phyloP scores from a whole-genome alignment of 2,797 vertebrate genomes.

The Psittacula derbiana region DNA sequence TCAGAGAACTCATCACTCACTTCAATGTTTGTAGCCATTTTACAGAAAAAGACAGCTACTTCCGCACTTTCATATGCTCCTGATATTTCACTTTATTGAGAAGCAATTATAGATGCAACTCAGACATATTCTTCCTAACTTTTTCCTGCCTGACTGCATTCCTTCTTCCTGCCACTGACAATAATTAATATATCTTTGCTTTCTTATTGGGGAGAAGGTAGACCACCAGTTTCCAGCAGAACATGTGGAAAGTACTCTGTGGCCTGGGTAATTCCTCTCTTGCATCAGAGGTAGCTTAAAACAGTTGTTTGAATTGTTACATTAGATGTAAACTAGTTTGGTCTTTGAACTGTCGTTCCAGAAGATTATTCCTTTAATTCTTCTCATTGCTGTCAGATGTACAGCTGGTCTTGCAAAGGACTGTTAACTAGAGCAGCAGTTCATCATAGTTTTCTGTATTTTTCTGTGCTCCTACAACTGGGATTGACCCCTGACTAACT shows the following conservation, averaged over 20 bases:
- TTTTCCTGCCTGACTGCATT: background rate
- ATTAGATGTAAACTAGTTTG: background rate
- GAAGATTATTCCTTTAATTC: background rate
- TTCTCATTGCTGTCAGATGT: background rate
- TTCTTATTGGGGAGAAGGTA: background rate
- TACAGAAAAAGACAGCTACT: background rate
- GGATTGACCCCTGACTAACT: no score
- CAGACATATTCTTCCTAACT: accelerated
- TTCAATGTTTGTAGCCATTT: background rate
- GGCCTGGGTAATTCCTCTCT: background rate
- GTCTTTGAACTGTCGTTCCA: background rate
- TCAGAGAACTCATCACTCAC: background rate
- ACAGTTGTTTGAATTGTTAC: background rate
- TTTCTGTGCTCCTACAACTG: background rate
- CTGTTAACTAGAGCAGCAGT: background rate
- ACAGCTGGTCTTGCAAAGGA: background rate
- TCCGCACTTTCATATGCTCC: background rate
- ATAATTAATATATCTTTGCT: background rate
- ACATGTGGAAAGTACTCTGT: background rate
- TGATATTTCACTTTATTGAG: background rate
- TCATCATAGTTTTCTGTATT: background rate
- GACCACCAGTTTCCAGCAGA: background rate
- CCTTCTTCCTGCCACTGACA: background rate
- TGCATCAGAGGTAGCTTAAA: background rate
- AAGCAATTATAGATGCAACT: background rate